phyloP scores from a whole-genome alignment of 2,797 vertebrate species.

The Dromococcyx pavoninus region DNA sequence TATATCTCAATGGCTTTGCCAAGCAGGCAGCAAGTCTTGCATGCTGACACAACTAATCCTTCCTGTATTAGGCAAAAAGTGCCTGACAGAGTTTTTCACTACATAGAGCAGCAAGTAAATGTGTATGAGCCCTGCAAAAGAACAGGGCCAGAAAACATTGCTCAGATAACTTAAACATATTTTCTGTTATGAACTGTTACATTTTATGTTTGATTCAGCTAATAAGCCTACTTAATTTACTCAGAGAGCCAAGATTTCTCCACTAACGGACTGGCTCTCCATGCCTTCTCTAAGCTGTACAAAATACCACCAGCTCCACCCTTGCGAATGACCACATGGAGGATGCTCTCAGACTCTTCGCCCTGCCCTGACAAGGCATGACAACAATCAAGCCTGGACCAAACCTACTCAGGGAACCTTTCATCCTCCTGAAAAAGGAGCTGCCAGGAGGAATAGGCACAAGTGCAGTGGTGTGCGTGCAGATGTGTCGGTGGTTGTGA shows the following conservation, averaged over 20 bases:
- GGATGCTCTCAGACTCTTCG: neutral
- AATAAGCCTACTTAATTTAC: neutral
- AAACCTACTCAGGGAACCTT: neutral
- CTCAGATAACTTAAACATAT: neutral
- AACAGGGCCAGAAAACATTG: neutral
- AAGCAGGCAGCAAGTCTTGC: neutral
- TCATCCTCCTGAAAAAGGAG: neutral
- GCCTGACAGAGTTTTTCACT: neutral
- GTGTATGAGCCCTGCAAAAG: neutral
- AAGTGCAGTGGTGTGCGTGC: fast-evolving
- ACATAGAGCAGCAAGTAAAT: neutral
- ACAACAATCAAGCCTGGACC: neutral
- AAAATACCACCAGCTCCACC: neutral
- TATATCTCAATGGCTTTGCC: neutral
- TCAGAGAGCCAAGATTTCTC: neutral
- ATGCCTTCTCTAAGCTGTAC: neutral
- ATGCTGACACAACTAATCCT: neutral
- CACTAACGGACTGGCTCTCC: neutral
- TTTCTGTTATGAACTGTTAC: neutral
- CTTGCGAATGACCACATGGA: fast-evolving
- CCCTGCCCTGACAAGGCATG: too few relatives aligned
- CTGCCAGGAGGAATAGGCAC: neutral
- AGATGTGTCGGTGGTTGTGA: neutral
- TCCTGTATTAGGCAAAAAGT: neutral
- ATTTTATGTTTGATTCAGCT: neutral